Evolutionary conservation across 2,888 invertebrate species (phyloP), one percentile per base, ranked within the genome.

Genomic region (Drosophila fungiperda): DNA sequence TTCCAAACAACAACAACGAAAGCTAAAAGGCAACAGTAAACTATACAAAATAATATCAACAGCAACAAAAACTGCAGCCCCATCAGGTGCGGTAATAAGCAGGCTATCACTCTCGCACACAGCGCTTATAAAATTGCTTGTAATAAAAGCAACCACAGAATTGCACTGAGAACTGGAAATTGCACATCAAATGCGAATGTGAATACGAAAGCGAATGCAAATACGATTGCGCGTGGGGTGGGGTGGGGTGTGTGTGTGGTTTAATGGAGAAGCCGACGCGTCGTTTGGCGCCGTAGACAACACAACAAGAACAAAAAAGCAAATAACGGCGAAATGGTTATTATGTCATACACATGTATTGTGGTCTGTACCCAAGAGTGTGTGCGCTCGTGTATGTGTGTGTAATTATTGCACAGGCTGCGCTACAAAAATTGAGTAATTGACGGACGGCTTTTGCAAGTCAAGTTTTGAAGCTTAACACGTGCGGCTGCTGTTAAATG

Each of bases 31-130:
- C 65, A 82, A 73, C 40, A 78, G 76, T 55, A 67, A 71, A 65
- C 33, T 49, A 66, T 29, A 61, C 42, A 40, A 60, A 69, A 54
- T 35, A 63, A 55, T 33, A 55, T 45, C 12, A 65, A 52, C 52
- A 58, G 65, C 49, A 64, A 33, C 53, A 42, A 68, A 63, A 74
- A 73, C 38, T 89, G 90, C 85, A 85, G 60, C 71, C 86, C 72
- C 80, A 83, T 71, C 83, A 83, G 77, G 77, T 82, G 90, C 84
- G 64, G 84, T 85, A 85, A 89, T 85, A 87, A 75, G 73, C 75
- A 69, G 61, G 35, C 77, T 48, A 33, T 73, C 85, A 73, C 80
- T 15, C 77, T 85, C 60, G 29, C 71, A 50, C 70, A 1, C 64
- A 9, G 45, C 49, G 61, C 58, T 69, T 61, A 66, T 64, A 66